Percentiles rank a stretch among this genome's conserved stretches.
These are phyloP conservation scores for Dryococelus australis DNA, from an alignment of 2,888 invertebrate species.

Conservation along the genomic window DNA sequence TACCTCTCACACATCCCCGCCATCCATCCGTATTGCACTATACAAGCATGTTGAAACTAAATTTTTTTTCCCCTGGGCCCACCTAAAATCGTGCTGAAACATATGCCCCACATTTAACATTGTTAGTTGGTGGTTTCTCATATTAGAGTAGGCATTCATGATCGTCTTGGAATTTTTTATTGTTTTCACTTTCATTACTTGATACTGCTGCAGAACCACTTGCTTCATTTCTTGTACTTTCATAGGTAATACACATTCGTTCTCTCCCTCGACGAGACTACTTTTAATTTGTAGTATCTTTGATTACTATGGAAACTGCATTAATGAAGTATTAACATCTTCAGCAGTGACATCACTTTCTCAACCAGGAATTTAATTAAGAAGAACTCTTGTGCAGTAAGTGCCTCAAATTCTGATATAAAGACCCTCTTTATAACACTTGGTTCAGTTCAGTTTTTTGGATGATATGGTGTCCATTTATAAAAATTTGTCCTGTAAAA, in stretches of 20 bases:
- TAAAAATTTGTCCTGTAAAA: background rate
- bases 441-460: background rate
- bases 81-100: background rate
- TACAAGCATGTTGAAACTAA: background rate
- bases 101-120: background rate
- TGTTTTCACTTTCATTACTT: background rate
- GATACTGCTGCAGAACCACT: background rate
- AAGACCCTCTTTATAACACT: background rate
- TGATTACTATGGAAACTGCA: background rate
- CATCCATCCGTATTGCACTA: constrained; percentile 16
- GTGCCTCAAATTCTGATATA: background rate
- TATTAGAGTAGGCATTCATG: background rate
- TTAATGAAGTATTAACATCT: background rate
- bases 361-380: background rate
- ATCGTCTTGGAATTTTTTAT: background rate
- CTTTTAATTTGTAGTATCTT: background rate
- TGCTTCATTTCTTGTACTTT: background rate
- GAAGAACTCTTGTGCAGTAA: background rate
- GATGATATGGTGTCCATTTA: background rate
- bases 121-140: background rate
- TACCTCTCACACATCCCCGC: background rate
- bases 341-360: background rate
- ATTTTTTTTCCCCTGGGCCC: background rate
- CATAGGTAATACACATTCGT: background rate
- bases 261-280: background rate